Evolutionary conservation across 2,113 vertebrate genomes (phyloP).

Genomic region (Petrocephalus microphthalmus): DNA sequence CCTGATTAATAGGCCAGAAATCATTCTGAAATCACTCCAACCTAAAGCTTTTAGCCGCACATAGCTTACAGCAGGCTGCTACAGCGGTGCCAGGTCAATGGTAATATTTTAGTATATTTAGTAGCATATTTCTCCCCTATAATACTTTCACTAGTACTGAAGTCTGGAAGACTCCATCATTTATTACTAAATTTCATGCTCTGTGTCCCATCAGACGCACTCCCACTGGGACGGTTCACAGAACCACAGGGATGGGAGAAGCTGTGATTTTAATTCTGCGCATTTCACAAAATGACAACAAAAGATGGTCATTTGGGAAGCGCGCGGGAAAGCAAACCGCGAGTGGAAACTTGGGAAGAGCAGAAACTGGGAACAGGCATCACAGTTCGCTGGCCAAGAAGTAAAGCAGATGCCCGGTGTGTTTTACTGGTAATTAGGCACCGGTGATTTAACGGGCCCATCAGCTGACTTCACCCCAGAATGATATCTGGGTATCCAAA

Average conservation of each 20-base stretch:
- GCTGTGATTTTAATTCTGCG: not conserved
- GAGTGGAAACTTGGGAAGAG: not conserved
- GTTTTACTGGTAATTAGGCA: not conserved
- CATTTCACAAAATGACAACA: not conserved
- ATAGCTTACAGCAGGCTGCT: not conserved
- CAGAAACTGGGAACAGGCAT: not conserved
- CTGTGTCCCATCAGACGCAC: not conserved
- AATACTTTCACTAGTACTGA: not conserved
- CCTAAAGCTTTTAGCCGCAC: not conserved
- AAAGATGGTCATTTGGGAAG: not conserved
- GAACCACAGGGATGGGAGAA: not conserved
- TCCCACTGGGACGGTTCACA: not conserved
- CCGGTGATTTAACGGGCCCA: not conserved
- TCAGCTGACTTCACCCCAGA: not conserved
- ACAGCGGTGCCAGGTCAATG: not conserved
- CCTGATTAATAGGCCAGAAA: slow-evolving; percentile 6
- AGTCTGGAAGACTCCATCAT: not conserved
- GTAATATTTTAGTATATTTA: not conserved
- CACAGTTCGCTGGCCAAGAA: not conserved
- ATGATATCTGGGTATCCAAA: not conserved
- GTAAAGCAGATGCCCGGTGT: not conserved
- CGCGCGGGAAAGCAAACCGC: not conserved
- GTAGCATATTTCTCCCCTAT: not conserved
- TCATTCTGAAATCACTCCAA: slow-evolving; percentile 2
- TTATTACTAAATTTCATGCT: not conserved